Conservation (phyloP, 2,113 vertebrate genomes). For the Callopanchax toddi region DNA sequence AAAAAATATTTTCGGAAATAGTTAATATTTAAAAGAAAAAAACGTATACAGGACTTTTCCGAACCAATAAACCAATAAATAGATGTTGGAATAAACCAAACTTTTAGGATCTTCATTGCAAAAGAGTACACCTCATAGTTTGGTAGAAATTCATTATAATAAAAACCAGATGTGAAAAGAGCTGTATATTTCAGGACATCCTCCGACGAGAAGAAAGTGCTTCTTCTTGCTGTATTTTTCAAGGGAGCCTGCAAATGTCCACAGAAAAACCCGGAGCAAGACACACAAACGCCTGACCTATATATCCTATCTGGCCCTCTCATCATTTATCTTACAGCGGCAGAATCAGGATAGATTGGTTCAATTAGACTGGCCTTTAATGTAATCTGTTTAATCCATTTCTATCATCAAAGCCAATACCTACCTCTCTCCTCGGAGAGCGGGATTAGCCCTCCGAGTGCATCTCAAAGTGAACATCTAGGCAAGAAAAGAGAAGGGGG, state of each 20-base stretch:
- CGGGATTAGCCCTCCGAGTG: slow-evolving; percentile 64
- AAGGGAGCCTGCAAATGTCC: slow-evolving; percentile 29
- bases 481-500: slow-evolving; percentile 25
- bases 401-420: slow-evolving; percentile 77
- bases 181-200: background rate
- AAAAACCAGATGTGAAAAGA: background rate
- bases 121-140: too few relatives aligned
- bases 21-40: too few relatives aligned
- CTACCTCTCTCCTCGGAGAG: slow-evolving; percentile 62
- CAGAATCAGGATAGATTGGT: slow-evolving; percentile 78
- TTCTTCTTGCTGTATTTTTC: slow-evolving; percentile 30
- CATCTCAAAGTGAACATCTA: slow-evolving; percentile 41
- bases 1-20: too few relatives aligned
- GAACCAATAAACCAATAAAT: too few relatives aligned
- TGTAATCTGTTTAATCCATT: slow-evolving; percentile 79
- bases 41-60: too few relatives aligned
- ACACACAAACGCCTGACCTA: slow-evolving; percentile 51
- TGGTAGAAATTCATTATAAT: background rate
- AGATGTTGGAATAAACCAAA: too few relatives aligned
- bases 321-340: slow-evolving; percentile 71
- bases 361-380: slow-evolving; percentile 79
- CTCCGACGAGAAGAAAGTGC: slow-evolving; percentile 13
- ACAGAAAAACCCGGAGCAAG: slow-evolving; percentile 26
- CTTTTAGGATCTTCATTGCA: too few relatives aligned
- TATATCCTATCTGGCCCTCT: slow-evolving; percentile 62